Percentiles rank a stretch among this genome's conserved stretches.
phyloP scores from a whole-genome alignment of 2,888 invertebrate species.

The Leucania comma region DNA sequence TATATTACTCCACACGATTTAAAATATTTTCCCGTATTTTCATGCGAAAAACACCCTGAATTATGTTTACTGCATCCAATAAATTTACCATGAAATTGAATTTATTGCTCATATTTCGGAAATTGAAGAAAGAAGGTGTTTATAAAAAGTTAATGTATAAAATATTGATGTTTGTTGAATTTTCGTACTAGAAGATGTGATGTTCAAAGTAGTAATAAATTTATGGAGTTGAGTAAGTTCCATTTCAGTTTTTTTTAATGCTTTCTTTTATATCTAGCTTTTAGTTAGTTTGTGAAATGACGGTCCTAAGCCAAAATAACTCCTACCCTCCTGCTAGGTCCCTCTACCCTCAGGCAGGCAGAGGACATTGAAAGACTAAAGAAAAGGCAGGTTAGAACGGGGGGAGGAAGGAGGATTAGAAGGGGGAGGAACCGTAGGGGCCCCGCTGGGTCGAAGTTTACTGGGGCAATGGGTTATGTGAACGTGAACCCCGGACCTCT shows the following conservation, averaged over 20 bases:
- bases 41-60: constrained; percentile 13
- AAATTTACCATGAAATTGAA: constrained; percentile 48
- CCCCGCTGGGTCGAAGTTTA: too few species aligned
- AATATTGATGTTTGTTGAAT: constrained; percentile 18
- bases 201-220: not conserved
- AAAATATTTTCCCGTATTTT: constrained; percentile 42
- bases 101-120: constrained; percentile 51
- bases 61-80: constrained; percentile 37
- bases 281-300: not conserved
- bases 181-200: not conserved
- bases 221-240: not conserved
- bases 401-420: too few species aligned
- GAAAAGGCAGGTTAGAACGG: too few species aligned
- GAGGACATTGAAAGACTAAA: too few species aligned
- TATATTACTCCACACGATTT: constrained; percentile 23
- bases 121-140: constrained; percentile 39
- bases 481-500: too few species aligned
- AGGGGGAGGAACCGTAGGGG: too few species aligned
- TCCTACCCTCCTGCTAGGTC: too few species aligned
- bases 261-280: not conserved
- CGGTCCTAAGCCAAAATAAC: too few species aligned
- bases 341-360: too few species aligned
- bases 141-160: constrained; percentile 18
- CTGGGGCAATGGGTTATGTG: too few species aligned
- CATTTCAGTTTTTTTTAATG: not conserved